Conservation (phyloP, 1,140 invertebrate species). For the Philaenus spumarius region DNA sequence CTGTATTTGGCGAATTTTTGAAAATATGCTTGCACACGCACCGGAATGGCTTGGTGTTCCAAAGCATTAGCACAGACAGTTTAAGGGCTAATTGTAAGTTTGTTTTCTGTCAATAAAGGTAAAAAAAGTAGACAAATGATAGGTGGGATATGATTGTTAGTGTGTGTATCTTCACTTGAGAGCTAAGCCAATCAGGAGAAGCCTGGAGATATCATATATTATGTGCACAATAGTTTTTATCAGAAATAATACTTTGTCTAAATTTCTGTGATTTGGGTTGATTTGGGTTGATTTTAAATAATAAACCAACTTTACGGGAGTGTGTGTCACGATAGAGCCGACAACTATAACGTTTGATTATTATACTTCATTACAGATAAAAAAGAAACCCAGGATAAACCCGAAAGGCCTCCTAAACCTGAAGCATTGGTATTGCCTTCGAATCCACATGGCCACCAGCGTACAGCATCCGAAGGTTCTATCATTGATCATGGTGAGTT, state of each 20-base stretch:
- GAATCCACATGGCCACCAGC: slow-evolving; percentile 39
- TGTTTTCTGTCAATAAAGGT: too few relatives aligned
- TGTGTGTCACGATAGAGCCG: too few relatives aligned
- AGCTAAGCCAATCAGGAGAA: background rate
- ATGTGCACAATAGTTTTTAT: background rate
- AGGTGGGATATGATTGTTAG: too few relatives aligned
- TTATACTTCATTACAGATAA: slow-evolving; percentile 44
- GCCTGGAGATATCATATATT: background rate
- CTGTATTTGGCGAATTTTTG: too few relatives aligned
- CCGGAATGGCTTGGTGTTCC: too few relatives aligned
- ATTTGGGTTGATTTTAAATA: background rate
- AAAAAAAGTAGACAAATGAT: too few relatives aligned
- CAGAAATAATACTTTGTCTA: background rate
- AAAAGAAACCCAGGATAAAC: slow-evolving; percentile 42
- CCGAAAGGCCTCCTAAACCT: slow-evolving; percentile 42
- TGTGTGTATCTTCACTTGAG: too few relatives aligned
- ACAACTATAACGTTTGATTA: too few relatives aligned
- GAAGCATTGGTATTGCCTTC: slow-evolving; percentile 34
- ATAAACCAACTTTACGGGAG: too few relatives aligned
- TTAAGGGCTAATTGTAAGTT: too few relatives aligned
- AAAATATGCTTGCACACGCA: too few relatives aligned
- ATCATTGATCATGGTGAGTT: slow-evolving; percentile 43
- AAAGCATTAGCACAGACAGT: too few relatives aligned
- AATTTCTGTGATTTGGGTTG: background rate
- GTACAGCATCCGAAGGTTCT: slow-evolving; percentile 46